phyloP scores from a whole-genome alignment of 1,140 invertebrate genomes.

The roundworm (Caenorhabditis elegans) region WBcel235 BX284604.4:10172001-10172500 shows the following conservation, averaged over 20 bases:
- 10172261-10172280: no score
- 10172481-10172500: no score
- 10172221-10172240: no score
- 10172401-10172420: not conserved
- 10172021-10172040: conserved; percentile 32
- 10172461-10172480: no score
- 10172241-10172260: no score
- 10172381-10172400: no score
- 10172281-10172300: no score
- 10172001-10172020: conserved; percentile 26
- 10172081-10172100: not conserved
- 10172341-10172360: no score
- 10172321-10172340: no score
- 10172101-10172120: conserved; percentile 9
- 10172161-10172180: not conserved
- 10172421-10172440: not conserved
- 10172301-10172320: no score
- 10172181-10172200: no score
- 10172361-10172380: not conserved
- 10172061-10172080: not conserved
- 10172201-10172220: no score
- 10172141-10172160: not conserved
- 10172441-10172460: not conserved
- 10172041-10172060: not conserved
- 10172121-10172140: not conserved